Percentiles rank a stretch among this genome's conserved stretches.
Conservation (phyloP, 2,113 vertebrate genomes). For the Synodontis membranacea region DNA sequence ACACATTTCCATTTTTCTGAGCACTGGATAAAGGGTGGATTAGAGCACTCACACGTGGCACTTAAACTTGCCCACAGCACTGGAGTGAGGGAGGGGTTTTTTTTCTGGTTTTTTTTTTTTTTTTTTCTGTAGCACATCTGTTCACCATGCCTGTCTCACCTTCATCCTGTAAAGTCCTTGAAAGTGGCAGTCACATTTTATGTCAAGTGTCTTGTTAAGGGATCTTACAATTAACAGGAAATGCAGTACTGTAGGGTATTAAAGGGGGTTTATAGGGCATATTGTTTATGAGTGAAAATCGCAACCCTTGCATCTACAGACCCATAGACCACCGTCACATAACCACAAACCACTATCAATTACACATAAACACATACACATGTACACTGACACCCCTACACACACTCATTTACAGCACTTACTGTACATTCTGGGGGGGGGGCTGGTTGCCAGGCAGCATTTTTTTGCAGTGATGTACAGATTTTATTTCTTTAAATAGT, state of each 20-base stretch:
- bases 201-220: not conserved
- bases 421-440: too few relatives aligned
- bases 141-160: not conserved
- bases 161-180: conserved; percentile 9
- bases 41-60: conserved; percentile 15
- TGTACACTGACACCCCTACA: conserved; percentile 16
- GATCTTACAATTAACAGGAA: not conserved
- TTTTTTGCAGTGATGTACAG: not conserved
- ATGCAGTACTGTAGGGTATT: not conserved
- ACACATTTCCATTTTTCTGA: conserved; percentile 29
- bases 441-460: not conserved
- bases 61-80: conserved; percentile 4
- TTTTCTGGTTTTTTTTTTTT: not conserved
- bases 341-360: conserved; percentile 32
- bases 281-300: conserved; percentile 27
- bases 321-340: conserved; percentile 31
- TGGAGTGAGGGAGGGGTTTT: not conserved
- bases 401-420: not conserved
- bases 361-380: conserved; percentile 29
- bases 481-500: not conserved
- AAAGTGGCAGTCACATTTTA: not conserved
- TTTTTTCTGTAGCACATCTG: conserved; percentile 14
- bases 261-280: not conserved
- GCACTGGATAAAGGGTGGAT: conserved; percentile 29
- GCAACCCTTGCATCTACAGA: conserved; percentile 32